Evolutionary conservation across 2,113 vertebrate genomes (phyloP).

Genomic region (Amia ocellicauda): DNA sequence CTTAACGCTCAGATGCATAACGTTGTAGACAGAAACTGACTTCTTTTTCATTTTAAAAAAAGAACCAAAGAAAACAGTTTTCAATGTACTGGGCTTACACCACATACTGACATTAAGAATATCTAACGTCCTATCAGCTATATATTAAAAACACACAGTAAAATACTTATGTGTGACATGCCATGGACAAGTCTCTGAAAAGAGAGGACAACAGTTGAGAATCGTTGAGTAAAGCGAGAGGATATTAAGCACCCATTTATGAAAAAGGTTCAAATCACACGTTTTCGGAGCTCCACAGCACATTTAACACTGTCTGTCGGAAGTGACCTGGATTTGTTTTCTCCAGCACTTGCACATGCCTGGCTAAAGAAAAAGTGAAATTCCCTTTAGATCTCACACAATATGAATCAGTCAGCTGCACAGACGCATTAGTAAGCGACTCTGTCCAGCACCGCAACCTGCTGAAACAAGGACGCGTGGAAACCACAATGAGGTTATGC

Average conservation of each 20-base stretch:
- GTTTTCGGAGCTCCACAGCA: conserved; percentile 48
- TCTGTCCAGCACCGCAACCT: conserved; percentile 15
- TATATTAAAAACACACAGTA: conserved; percentile 57
- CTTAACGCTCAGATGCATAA: conserved; percentile 37
- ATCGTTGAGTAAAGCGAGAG: conserved; percentile 48
- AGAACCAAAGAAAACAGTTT: conserved; percentile 38
- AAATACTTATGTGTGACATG: conserved; percentile 64
- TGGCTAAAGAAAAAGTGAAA: conserved; percentile 25
- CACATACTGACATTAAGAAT: conserved; percentile 63
- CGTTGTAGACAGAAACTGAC: conserved; percentile 34
- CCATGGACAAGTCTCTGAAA: conserved; percentile 55
- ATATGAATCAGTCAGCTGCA: conserved; percentile 26
- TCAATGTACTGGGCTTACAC: conserved; percentile 58
- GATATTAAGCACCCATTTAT: conserved; percentile 53
- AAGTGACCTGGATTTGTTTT: conserved; percentile 30
- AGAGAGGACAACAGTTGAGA: conserved; percentile 45
- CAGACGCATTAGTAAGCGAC: neutral
- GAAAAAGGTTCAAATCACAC: conserved; percentile 43
- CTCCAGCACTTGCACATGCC: conserved; percentile 37
- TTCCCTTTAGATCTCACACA: conserved; percentile 27
- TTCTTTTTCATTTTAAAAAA: conserved; percentile 43
- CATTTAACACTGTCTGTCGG: conserved; percentile 42
- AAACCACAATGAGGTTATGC: conserved; percentile 25
- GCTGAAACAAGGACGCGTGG: conserved; percentile 29
- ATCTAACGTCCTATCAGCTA: conserved; percentile 63